A percentile compares a stretch with the other conserved stretches of the same genome.
These are phyloP conservation scores for Clamator glandarius DNA, from an alignment of 2,797 vertebrate species.

Conservation along the genomic window DNA sequence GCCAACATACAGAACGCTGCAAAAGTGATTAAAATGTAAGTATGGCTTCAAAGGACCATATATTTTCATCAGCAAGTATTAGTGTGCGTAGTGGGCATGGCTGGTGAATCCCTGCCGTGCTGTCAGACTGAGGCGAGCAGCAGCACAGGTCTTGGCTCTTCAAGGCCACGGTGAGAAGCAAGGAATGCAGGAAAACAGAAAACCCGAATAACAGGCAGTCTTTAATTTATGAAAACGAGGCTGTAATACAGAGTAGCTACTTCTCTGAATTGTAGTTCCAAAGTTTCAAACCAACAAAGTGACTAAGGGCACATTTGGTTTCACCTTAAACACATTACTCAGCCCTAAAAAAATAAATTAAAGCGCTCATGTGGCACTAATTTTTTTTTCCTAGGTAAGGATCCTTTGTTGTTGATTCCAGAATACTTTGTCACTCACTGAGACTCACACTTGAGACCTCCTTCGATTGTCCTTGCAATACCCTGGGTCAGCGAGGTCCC, in stretches of 20 bases:
- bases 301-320: background rate
- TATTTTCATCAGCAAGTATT: background rate
- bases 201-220: background rate
- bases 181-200: background rate
- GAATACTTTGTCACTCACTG: background rate
- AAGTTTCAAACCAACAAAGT: background rate
- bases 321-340: background rate
- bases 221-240: background rate
- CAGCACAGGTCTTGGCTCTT: background rate
- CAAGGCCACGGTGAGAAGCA: background rate
- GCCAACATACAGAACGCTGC: background rate
- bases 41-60: background rate
- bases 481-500: background rate
- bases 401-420: background rate
- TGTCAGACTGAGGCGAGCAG: background rate
- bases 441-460: background rate
- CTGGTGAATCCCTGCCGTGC: background rate
- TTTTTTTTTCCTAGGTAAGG: background rate
- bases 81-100: background rate
- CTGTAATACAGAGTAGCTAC: background rate
- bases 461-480: background rate
- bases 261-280: background rate
- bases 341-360: no score
- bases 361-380: no score
- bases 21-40: background rate